A percentile compares a stretch with the other conserved stretches of the same genome.
Conservation (phyloP, 2,888 invertebrate species). For the Ephialtes manifestator region DNA sequence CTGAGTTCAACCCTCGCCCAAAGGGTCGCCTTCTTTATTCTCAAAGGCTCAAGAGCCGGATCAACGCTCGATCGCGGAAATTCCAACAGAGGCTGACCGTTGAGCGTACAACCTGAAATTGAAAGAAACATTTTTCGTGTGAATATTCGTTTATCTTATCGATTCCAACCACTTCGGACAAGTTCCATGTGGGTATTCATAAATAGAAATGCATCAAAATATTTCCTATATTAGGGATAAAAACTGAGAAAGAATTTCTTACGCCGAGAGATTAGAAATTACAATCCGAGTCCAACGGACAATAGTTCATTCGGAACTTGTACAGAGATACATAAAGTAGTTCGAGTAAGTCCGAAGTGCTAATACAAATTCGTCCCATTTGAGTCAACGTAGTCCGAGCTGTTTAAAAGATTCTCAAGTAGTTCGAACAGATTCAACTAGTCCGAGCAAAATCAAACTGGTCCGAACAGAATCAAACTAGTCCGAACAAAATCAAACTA, state of each 20-base stretch:
- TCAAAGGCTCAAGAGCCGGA: constrained; percentile 88
- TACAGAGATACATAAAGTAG: too few species aligned
- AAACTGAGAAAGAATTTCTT: too few species aligned
- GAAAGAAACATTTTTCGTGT: constrained; percentile 30
- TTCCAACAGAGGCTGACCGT: constrained; percentile 94
- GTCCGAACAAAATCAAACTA: not conserved
- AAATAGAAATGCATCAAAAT: not conserved
- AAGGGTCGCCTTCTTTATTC: constrained; percentile 92
- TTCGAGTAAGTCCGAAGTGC: too few species aligned
- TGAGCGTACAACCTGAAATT: constrained; percentile 92
- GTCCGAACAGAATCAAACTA: not conserved
- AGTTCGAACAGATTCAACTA: not conserved
- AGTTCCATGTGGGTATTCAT: not conserved
- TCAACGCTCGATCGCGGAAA: constrained; percentile 90
- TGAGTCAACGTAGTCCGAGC: not conserved
- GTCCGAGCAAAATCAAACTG: not conserved
- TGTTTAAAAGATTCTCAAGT: not conserved
- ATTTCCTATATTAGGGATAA: not conserved
- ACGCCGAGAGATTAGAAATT: too few species aligned
- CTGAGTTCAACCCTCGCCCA: constrained; percentile 91
- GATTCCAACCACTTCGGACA: not conserved
- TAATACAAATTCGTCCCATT: too few species aligned
- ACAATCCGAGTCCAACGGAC: too few species aligned
- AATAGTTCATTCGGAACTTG: too few species aligned
- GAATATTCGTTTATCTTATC: not conserved